Evolutionary conservation across 2,797 vertebrate species (phyloP).

Genomic region (Coregonus suidteri): DNA sequence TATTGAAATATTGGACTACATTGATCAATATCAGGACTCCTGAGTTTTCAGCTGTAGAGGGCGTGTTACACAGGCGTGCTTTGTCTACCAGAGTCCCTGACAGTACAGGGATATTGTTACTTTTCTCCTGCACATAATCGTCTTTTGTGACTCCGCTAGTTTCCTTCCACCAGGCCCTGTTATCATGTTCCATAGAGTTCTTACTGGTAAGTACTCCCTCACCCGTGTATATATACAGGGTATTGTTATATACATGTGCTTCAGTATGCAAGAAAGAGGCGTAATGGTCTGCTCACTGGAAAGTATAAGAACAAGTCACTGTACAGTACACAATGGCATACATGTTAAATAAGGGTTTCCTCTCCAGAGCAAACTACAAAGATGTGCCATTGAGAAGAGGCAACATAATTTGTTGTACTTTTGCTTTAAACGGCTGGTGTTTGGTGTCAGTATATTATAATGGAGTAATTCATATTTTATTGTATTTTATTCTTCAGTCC

Average conservation of each 20-base stretch:
- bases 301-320: background rate
- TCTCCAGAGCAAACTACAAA: background rate
- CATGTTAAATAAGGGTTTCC: background rate
- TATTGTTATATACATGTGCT: background rate
- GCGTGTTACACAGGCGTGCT: conserved; percentile 37
- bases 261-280: background rate
- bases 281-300: background rate
- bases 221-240: conserved; percentile 18
- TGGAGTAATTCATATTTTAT: background rate
- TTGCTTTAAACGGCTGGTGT: background rate
- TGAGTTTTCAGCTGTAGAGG: conserved; percentile 26
- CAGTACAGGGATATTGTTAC: conserved; percentile 23
- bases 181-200: conserved; percentile 16
- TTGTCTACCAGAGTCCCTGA: conserved; percentile 30
- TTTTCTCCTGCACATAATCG: conserved; percentile 28
- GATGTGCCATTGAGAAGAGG: background rate
- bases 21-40: conserved; percentile 39
- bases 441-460: background rate
- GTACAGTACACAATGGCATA: background rate
- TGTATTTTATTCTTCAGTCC: too few relatives aligned
- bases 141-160: conserved; percentile 35
- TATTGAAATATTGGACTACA: conserved; percentile 48
- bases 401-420: background rate
- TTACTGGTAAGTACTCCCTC: conserved; percentile 20
- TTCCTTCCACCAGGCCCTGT: conserved; percentile 22